Base-by-base conservation (phyloP, 2,888 invertebrate species). In the Hirtodrosophila trivittata region DNA sequence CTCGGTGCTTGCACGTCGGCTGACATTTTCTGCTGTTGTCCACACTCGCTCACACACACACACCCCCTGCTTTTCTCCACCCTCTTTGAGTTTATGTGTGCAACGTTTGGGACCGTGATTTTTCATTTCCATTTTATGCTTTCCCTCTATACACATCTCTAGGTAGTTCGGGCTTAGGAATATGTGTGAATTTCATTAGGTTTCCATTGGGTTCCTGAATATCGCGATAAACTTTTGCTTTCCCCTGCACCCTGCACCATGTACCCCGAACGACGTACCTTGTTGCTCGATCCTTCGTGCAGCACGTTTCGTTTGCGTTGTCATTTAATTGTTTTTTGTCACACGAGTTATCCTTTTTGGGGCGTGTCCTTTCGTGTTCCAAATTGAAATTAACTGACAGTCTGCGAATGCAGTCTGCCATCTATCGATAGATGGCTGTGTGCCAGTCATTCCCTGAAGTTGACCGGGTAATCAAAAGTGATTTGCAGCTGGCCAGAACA, bases 261-360 rank as follows among this genome's bases (percentile, higher is more conserved):
- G 1, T 9, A 9, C 9, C 28, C n/a, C 28, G 1, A 1, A 9
- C 5, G 3, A 1, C 28, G 2, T 28, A 7, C 5, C 28, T n/a
- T 28, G 28, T 28, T 14, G 7, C 8, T 10, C 35, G 12, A 21
- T 6, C 5, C 2, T 46, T 13, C n/a, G 14, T 25, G 8, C 35
- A 12, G 43, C 65, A 46, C 59, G 46, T 47, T 69, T 43, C 60
- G 72, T 65, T 72, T 58, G 64, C 83, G 52, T 18, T 62, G 57
- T 50, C 62, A 87, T 70, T 87, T 82, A 87, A 82, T 82, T 82
- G 82, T 85, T 86, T 80, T 87, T 87, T 87, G 81, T 82, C 81
- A 82, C 86, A 82, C 86, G 73, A 87, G 65, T 77, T 80, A 66
- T 73, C 74, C 72, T 66, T 52, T 65, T 66, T 66, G 67, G 82